phyloP scores from a whole-genome alignment of 2,888 invertebrate species.

The Pasiphila rectangulata region DNA sequence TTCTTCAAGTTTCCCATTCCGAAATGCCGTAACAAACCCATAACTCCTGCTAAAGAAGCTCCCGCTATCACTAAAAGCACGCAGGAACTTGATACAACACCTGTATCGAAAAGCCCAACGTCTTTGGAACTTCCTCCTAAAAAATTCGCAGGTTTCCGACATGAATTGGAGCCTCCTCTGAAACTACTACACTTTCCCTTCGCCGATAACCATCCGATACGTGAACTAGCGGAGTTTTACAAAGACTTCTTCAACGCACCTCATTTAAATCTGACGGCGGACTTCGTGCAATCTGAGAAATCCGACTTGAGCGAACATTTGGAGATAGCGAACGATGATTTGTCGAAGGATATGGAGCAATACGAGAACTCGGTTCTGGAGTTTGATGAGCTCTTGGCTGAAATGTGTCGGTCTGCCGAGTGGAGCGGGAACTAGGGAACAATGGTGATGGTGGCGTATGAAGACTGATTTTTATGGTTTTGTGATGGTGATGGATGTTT shows the following conservation, averaged over 20 bases:
- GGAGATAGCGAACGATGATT: slow-evolving; percentile 72
- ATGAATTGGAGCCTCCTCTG: slow-evolving; percentile 83
- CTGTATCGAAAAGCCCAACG: slow-evolving; percentile 62
- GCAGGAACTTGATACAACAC: slow-evolving; percentile 55
- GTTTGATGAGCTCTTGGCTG: slow-evolving; percentile 88
- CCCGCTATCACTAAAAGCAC: slow-evolving; percentile 57
- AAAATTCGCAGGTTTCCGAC: slow-evolving; percentile 66
- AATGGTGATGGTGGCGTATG: slow-evolving; percentile 20
- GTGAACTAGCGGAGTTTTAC: slow-evolving; percentile 89
- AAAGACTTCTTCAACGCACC: slow-evolving; percentile 89
- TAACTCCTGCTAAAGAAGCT: slow-evolving; percentile 33
- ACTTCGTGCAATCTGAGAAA: slow-evolving; percentile 38
- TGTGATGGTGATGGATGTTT: slow-evolving; percentile 2
- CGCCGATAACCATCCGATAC: slow-evolving; percentile 85
- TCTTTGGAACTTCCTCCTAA: slow-evolving; percentile 68
- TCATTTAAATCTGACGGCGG: slow-evolving; percentile 61
- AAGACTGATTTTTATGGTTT: slow-evolving; percentile 19
- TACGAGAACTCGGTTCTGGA: slow-evolving; percentile 88
- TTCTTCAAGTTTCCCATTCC: slow-evolving; percentile 62
- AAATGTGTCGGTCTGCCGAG: slow-evolving; percentile 84
- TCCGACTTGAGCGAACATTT: slow-evolving; percentile 50
- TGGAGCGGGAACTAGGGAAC: slow-evolving; percentile 73
- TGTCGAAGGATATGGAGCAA: slow-evolving; percentile 85
- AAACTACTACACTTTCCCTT: slow-evolving; percentile 88
- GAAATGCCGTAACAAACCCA: slow-evolving; percentile 57